Percentiles rank a stretch among this genome's conserved stretches.
Evolutionary conservation across 53 echinoderm and acorn worm species (phyloP).

Genomic region (Actinopyga echinites): DNA sequence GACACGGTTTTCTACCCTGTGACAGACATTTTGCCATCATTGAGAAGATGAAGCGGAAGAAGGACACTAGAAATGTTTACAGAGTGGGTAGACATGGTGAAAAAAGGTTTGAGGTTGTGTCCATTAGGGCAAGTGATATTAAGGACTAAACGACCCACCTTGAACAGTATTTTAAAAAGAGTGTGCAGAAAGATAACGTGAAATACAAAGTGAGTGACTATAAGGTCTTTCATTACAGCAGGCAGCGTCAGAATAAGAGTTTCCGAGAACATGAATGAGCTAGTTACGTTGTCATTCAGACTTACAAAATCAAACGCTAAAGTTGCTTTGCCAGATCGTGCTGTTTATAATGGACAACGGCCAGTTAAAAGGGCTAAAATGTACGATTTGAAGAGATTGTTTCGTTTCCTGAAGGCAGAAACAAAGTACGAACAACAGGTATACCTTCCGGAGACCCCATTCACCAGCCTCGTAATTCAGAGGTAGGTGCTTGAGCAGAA

Average conservation of each 20-base stretch:
- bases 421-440: too few species aligned
- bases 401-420: too few species aligned
- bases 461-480: too few species aligned
- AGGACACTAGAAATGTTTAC: slow-evolving; percentile 24
- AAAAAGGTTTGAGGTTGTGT: slow-evolving; percentile 30
- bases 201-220: slow-evolving; percentile 30
- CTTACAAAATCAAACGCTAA: too few species aligned
- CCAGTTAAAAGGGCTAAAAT: too few species aligned
- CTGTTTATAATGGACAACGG: too few species aligned
- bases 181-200: neutral
- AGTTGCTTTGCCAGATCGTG: too few species aligned
- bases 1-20: slow-evolving; percentile 40
- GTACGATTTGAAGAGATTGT: too few species aligned
- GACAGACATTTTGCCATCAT: slow-evolving; percentile 38
- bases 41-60: slow-evolving; percentile 42
- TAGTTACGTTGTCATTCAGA: too few species aligned
- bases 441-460: too few species aligned
- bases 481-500: too few species aligned
- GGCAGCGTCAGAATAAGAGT: neutral
- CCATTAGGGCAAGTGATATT: neutral
- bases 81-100: slow-evolving; percentile 26
- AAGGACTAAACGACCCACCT: slow-evolving; percentile 5
- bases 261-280: too few species aligned
- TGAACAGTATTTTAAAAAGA: slow-evolving; percentile 6
- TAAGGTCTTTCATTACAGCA: slow-evolving; percentile 18